phyloP scores from a whole-genome alignment of 2,888 invertebrate species.

The Toxonevra muliebris region DNA sequence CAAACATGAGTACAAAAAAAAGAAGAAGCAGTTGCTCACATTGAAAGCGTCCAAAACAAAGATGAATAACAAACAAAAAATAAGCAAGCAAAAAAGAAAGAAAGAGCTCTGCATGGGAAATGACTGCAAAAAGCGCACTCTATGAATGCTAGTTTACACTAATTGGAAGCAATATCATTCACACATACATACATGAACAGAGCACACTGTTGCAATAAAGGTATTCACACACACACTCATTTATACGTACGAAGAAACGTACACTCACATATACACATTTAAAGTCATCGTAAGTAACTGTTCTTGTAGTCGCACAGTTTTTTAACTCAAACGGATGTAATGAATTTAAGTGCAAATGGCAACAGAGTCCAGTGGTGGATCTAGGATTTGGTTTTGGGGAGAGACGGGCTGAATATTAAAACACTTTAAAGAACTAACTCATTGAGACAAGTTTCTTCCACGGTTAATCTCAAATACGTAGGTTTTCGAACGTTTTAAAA shows the following conservation, averaged over 20 bases:
- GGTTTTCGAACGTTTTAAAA: no score
- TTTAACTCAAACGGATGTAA: slow-evolving; percentile 40
- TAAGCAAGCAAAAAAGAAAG: slow-evolving; percentile 1
- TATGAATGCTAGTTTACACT: slow-evolving; percentile 41
- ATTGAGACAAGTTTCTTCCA: no score
- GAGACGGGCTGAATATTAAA: no score
- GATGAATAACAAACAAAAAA: neutral
- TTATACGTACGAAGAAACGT: slow-evolving; percentile 3
- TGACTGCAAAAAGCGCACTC: neutral
- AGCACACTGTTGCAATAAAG: neutral
- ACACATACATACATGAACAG: slow-evolving; percentile 1
- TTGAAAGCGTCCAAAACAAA: neutral
- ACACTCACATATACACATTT: slow-evolving; percentile 1
- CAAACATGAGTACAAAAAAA: no score
- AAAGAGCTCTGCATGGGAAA: slow-evolving; percentile 3
- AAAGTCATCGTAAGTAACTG: neutral
- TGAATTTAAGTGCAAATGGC: slow-evolving; percentile 42
- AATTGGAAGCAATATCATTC: slow-evolving; percentile 42
- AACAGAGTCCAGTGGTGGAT: slow-evolving; percentile 32
- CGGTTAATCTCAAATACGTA: no score
- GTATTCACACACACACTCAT: slow-evolving; percentile 18
- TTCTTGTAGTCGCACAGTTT: slow-evolving; percentile 13
- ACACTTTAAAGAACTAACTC: no score
- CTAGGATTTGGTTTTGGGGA: no score
- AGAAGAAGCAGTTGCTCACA: no score